A percentile compares a stretch with the other conserved stretches of the same genome.
Evolutionary conservation across 2,113 vertebrate genomes (phyloP).

Genomic region (Pseudorhombus dupliciocellatus): DNA sequence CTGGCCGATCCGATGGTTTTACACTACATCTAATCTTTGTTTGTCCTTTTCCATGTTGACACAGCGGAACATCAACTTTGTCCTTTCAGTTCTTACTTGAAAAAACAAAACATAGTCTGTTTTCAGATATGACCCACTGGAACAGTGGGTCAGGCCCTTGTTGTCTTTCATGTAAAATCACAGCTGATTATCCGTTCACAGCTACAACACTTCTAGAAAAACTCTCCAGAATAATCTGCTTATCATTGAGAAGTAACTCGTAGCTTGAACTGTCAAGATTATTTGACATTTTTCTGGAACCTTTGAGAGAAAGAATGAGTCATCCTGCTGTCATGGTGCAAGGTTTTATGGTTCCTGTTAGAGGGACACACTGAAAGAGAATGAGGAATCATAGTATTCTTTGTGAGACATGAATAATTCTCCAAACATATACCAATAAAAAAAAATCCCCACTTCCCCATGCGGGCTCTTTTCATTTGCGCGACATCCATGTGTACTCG

Average conservation of each 20-base stretch:
- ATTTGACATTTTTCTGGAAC: background rate
- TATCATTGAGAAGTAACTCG: background rate
- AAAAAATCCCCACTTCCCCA: background rate
- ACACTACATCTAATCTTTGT: background rate
- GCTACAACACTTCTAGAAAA: too few relatives aligned
- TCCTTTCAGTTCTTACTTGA: too few relatives aligned
- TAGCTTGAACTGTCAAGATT: background rate
- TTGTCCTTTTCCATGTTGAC: conserved; percentile 11
- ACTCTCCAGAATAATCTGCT: background rate
- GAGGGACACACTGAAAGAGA: conserved; percentile 18
- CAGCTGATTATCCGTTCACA: too few relatives aligned
- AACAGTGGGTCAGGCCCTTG: too few relatives aligned
- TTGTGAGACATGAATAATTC: conserved; percentile 60
- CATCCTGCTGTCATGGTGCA: background rate
- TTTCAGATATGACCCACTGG: too few relatives aligned
- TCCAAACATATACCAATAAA: conserved; percentile 29
- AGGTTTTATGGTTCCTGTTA: background rate
- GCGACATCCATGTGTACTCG: conserved; percentile 22
- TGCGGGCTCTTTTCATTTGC: conserved; percentile 29
- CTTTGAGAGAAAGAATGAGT: background rate
- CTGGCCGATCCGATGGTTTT: background rate
- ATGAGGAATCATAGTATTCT: conserved; percentile 34
- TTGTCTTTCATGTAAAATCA: too few relatives aligned
- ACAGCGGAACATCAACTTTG: background rate
- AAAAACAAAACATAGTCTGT: too few relatives aligned